These are phyloP conservation scores for Oophaga sylvatica DNA, from an alignment of 2,797 vertebrate species.

Conservation along the genomic window DNA sequence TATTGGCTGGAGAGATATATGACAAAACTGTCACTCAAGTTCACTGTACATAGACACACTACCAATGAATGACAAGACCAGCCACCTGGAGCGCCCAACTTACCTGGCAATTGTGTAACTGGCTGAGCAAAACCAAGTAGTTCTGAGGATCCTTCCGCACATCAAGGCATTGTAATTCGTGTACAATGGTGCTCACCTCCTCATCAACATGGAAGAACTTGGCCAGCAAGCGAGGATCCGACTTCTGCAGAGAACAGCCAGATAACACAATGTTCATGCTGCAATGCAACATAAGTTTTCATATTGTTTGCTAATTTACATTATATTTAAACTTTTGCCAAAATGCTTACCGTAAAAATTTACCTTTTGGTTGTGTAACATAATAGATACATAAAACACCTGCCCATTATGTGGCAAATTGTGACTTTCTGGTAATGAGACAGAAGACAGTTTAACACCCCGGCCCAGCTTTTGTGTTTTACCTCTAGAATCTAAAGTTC, in stretches of 20 bases:
- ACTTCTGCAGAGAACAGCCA: constrained; percentile 65
- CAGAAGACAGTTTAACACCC: too few relatives aligned
- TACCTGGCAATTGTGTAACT: constrained; percentile 76
- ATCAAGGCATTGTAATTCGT: constrained; percentile 71
- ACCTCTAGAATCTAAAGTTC: too few relatives aligned
- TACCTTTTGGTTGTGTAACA: too few relatives aligned
- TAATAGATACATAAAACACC: too few relatives aligned
- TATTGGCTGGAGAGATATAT: too few relatives aligned
- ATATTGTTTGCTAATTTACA: background rate
- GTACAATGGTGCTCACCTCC: constrained; percentile 69
- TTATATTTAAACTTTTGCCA: too few relatives aligned
- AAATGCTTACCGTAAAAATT: too few relatives aligned
- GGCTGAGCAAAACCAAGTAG: constrained; percentile 74
- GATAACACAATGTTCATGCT: background rate
- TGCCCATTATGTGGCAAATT: too few relatives aligned
- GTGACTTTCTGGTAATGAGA: too few relatives aligned
- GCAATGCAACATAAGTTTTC: background rate
- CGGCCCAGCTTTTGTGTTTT: too few relatives aligned
- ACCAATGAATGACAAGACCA: background rate
- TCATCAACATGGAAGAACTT: constrained; percentile 76
- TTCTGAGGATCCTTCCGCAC: constrained; percentile 73
- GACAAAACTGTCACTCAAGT: too few relatives aligned
- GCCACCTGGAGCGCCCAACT: background rate
- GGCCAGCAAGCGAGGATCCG: constrained; percentile 72
- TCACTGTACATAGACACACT: too few relatives aligned